These are phyloP conservation scores for Aphelinus atriplicis DNA, from an alignment of 1,140 invertebrate genomes.

Conservation along the genomic window DNA sequence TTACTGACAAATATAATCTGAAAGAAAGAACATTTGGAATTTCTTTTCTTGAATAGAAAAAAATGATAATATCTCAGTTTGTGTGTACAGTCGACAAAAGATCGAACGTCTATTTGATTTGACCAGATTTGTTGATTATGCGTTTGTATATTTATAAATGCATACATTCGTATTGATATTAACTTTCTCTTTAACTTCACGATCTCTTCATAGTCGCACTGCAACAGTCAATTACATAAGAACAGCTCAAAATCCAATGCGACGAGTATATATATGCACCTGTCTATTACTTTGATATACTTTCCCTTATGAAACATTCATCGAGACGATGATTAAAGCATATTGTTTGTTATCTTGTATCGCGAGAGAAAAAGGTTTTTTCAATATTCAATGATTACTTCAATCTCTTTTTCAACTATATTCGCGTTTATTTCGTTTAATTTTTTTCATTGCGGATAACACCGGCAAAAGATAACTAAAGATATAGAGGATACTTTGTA, in stretches of 20 bases:
- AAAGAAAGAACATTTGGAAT: no score
- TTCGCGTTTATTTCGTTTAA: slow-evolving; percentile 31
- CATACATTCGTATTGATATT: slow-evolving; percentile 13
- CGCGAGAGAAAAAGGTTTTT: background rate
- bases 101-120: slow-evolving; percentile 38
- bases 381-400: slow-evolving; percentile 26
- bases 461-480: slow-evolving; percentile 61
- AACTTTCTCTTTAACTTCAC: no score
- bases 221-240: slow-evolving; percentile 24
- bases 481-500: slow-evolving; percentile 62
- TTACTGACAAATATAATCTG: no score
- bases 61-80: background rate
- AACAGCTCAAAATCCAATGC: slow-evolving; percentile 23
- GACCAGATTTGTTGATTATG: slow-evolving; percentile 28
- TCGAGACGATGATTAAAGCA: slow-evolving; percentile 31
- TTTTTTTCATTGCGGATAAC: slow-evolving; percentile 46
- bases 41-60: no score
- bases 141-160: background rate
- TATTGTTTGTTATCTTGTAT: background rate
- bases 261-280: background rate
- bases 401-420: slow-evolving; percentile 25
- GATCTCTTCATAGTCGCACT: slow-evolving; percentile 5
- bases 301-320: slow-evolving; percentile 38
- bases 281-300: slow-evolving; percentile 23
- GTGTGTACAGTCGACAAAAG: slow-evolving; percentile 23